Evolutionary conservation across 2,888 invertebrate genomes (phyloP).

Genomic region (Endotricha flammealis): DNA sequence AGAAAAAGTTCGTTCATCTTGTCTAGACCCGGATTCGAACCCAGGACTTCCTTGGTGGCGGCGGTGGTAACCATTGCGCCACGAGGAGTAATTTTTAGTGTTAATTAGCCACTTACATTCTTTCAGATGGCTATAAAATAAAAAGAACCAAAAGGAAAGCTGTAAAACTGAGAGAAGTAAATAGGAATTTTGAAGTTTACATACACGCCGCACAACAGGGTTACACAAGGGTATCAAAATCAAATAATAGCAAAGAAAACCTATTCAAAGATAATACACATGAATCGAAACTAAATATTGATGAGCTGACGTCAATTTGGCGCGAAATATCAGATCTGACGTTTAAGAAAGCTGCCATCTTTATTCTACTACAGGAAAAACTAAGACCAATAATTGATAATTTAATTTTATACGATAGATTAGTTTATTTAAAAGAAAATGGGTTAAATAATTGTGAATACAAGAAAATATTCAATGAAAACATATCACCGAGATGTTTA

Average conservation of each 20-base stretch:
- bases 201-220: conserved; percentile 42
- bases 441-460: conserved; percentile 47
- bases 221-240: conserved; percentile 34
- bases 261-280: background rate
- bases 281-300: conserved; percentile 26
- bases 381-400: conserved; percentile 61
- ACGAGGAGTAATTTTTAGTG: too few relatives aligned
- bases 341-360: conserved; percentile 50
- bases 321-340: conserved; percentile 28
- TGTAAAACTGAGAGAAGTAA: conserved; percentile 41
- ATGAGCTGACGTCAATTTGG: conserved; percentile 49
- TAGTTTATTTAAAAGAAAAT: conserved; percentile 54
- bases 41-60: too few relatives aligned
- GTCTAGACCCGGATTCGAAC: too few relatives aligned
- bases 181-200: conserved; percentile 49
- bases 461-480: conserved; percentile 79
- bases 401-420: conserved; percentile 53
- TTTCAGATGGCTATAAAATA: conserved; percentile 68
- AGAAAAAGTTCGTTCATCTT: too few relatives aligned
- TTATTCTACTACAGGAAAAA: conserved; percentile 51
- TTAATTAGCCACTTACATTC: too few relatives aligned
- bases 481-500: conserved; percentile 82
- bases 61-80: too few relatives aligned
- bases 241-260: background rate
- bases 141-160: conserved; percentile 65